Percentiles rank a stretch among this genome's conserved stretches.
phyloP scores from a whole-genome alignment of 2,113 vertebrate genomes.

The Uropsilus gracilis region DNA sequence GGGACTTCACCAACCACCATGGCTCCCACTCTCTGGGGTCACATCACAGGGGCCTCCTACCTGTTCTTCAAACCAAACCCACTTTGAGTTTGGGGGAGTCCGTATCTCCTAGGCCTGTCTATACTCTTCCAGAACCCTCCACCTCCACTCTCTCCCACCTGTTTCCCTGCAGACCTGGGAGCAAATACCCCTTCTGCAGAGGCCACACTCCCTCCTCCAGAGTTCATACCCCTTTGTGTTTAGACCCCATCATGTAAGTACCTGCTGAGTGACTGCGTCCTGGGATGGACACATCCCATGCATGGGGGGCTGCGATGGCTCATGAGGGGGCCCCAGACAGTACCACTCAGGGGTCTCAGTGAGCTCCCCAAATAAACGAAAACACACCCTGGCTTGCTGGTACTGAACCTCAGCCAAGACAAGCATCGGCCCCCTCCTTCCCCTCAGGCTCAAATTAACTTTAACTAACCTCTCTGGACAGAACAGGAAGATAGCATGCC shows the following conservation, averaged over 20 bases:
- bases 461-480: background rate
- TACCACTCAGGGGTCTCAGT: background rate
- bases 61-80: background rate
- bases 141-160: background rate
- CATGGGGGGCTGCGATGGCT: background rate
- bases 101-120: background rate
- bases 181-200: background rate
- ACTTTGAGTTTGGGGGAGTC: too few species aligned
- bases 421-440: background rate
- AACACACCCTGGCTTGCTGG: background rate
- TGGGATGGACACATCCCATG: background rate
- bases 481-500: background rate
- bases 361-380: background rate
- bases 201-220: too few species aligned
- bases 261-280: background rate
- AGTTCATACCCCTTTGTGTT: background rate
- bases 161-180: background rate
- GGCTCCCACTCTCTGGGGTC: accelerated
- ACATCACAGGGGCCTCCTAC: background rate
- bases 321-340: background rate
- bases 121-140: background rate
- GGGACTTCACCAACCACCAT: background rate
- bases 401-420: background rate
- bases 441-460: background rate
- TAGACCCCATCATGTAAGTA: accelerated